Base-by-base conservation (phyloP, 2,797 vertebrate genomes). In the Argyrosomus regius region DNA sequence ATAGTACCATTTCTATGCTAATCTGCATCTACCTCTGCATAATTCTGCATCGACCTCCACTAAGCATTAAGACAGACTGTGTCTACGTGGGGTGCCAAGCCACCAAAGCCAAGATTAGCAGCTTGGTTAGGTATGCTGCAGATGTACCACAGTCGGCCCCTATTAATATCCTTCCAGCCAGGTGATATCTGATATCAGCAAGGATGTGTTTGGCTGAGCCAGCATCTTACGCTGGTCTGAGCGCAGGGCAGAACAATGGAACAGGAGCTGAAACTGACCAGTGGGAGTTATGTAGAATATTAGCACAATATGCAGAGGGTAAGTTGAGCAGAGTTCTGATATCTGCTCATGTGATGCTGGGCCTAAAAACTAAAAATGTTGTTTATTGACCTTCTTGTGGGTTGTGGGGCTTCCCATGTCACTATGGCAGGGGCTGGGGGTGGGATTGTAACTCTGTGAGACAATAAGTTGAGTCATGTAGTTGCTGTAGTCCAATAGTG, bases 391-490 rank as follows among this genome's bases (percentile, higher is more conserved):
- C 92, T 87, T 93, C 58, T 77, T 95, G 3, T 80, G 70, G 35
- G 79, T 70, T 0, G 53, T 80, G 16, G 96, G 93, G 72, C 92
- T 94, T 72, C 75, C 89, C 9, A 85, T 93, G 24, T 92, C 88
- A 60, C 88, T 92, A 0, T 90, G 89, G 53, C 88, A 89, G 17
- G 95, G 95, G 80, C 95, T 97, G 14, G 1, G 79, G 0, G 84
- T 75, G 0, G 73, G 91, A 84, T 88, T 93, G 78, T 63, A 52
- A 17, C 74, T 85, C 1, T 85, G 91, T 0, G 78, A 75, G 0
- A 83, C 91, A 45, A 96, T 88, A 0, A 97, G 93, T 4, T 87
- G 92, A 24, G 91, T 92, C 96, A 97, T 97, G 92, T 97, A 97
- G 62, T 88, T 83, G 87, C 85, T 89, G 88, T 97, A 97, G 89